Conservation (phyloP, 1,140 invertebrate genomes). For the Thrips palmi region DNA sequence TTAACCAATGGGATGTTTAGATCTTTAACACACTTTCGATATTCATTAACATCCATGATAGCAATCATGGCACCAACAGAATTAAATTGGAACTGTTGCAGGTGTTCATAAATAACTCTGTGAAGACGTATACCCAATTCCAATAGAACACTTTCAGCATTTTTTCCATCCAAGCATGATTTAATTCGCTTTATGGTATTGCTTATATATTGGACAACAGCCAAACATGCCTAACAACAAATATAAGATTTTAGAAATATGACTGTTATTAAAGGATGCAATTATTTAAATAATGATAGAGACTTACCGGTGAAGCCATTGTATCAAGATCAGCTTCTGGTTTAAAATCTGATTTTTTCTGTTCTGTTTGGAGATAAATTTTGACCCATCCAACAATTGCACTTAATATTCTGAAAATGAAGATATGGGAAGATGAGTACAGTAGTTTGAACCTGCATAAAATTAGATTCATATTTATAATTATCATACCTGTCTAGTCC, state of each 20-base stretch:
- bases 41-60: slow-evolving; percentile 96
- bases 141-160: slow-evolving; percentile 65
- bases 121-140: slow-evolving; percentile 85
- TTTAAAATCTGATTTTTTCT: slow-evolving; percentile 92
- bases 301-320: slow-evolving; percentile 42
- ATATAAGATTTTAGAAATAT: slow-evolving; percentile 1
- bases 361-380: slow-evolving; percentile 76
- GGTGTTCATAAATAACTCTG: slow-evolving; percentile 86
- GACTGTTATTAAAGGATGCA: no score
- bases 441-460: slow-evolving; percentile 3
- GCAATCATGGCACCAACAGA: slow-evolving; percentile 90
- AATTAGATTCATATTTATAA: slow-evolving; percentile 4
- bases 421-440: slow-evolving; percentile 5
- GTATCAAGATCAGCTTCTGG: slow-evolving; percentile 71
- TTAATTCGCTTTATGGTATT: slow-evolving; percentile 59
- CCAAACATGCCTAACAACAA: slow-evolving; percentile 56
- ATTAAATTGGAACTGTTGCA: slow-evolving; percentile 90
- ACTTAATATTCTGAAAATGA: slow-evolving; percentile 44
- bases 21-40: slow-evolving; percentile 60
- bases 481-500: slow-evolving; percentile 52
- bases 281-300: slow-evolving; percentile 8
- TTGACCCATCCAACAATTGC: slow-evolving; percentile 84
- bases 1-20: slow-evolving; percentile 58
- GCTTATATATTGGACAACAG: slow-evolving; percentile 71
- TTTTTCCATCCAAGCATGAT: slow-evolving; percentile 80